Percentiles rank a stretch among this genome's conserved stretches.
Evolutionary conservation across 2,797 vertebrate genomes (phyloP).

Genomic region (Gadopsis bispinosus): DNA sequence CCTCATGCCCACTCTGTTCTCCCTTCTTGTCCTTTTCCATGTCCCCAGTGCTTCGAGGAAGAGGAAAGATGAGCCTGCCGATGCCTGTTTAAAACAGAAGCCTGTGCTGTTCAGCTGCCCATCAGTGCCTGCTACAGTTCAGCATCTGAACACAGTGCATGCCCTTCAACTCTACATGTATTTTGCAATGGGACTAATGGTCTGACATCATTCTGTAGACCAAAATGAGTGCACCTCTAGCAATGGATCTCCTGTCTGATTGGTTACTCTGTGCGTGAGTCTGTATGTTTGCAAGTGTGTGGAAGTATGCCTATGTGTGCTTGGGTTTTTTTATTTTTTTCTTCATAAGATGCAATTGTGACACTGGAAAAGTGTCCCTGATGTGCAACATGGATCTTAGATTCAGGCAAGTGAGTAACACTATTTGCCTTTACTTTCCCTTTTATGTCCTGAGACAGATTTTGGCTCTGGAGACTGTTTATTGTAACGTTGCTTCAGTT

Average conservation of each 20-base stretch:
- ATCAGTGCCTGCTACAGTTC: constrained; percentile 46
- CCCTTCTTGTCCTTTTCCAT: neutral
- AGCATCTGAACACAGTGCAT: constrained; percentile 31
- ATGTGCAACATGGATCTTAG: constrained; percentile 13
- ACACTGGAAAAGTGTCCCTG: constrained; percentile 34
- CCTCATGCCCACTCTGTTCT: neutral
- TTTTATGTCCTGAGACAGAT: neutral
- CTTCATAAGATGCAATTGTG: constrained; percentile 26
- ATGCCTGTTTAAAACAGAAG: constrained; percentile 79
- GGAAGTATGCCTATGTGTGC: neutral
- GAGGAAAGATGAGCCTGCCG: constrained; percentile 84
- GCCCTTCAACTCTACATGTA: constrained; percentile 37
- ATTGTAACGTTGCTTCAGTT: constrained; percentile 11
- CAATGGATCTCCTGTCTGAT: constrained; percentile 23
- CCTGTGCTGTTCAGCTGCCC: neutral
- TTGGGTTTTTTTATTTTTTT: constrained; percentile 2
- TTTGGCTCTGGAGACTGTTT: constrained; percentile 11
- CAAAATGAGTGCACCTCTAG: constrained; percentile 28
- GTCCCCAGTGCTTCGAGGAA: constrained; percentile 81
- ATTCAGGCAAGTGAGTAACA: constrained; percentile 15
- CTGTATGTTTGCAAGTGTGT: constrained; percentile 13
- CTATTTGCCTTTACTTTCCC: constrained; percentile 23
- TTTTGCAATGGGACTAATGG: constrained; percentile 48
- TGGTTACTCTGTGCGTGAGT: constrained; percentile 29
- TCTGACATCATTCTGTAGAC: constrained; percentile 42